Evolutionary conservation across 1,140 invertebrate genomes (phyloP).

Genomic region (Cydia amplana): DNA sequence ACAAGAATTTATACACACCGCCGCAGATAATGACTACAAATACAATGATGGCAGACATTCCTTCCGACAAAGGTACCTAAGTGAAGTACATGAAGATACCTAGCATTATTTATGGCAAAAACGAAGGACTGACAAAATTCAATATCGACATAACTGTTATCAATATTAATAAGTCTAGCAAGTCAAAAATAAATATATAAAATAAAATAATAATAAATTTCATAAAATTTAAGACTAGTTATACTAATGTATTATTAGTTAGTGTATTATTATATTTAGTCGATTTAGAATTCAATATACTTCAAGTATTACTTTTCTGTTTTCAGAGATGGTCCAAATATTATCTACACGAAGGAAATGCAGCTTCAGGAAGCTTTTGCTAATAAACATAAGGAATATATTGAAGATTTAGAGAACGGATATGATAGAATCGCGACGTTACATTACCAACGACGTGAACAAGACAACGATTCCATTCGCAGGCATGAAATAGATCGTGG

Average conservation of each 20-base stretch:
- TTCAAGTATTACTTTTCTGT: constrained; percentile 36
- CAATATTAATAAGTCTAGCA: no score
- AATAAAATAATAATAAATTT: no score
- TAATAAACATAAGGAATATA: constrained; percentile 82
- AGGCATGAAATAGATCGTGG: constrained; percentile 87
- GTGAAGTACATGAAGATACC: constrained; percentile 31
- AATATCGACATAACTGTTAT: no score
- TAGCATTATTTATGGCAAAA: background rate
- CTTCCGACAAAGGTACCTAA: constrained; percentile 67
- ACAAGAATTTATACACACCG: constrained; percentile 73
- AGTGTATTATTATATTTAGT: no score
- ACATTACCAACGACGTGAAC: constrained; percentile 70
- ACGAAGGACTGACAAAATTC: no score
- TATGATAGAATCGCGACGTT: constrained; percentile 77
- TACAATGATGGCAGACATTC: constrained; percentile 73
- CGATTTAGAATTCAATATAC: constrained; percentile 3
- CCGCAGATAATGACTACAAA: constrained; percentile 75
- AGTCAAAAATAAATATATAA: no score
- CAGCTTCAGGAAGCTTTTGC: constrained; percentile 73
- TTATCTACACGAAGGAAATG: constrained; percentile 81
- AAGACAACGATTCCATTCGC: constrained; percentile 85
- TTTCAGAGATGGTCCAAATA: constrained; percentile 77
- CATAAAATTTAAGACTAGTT: no score
- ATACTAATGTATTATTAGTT: no score
- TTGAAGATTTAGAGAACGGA: constrained; percentile 81